Base-by-base conservation (phyloP, 2,888 invertebrate species). In the Chrysolina oricalcia region DNA sequence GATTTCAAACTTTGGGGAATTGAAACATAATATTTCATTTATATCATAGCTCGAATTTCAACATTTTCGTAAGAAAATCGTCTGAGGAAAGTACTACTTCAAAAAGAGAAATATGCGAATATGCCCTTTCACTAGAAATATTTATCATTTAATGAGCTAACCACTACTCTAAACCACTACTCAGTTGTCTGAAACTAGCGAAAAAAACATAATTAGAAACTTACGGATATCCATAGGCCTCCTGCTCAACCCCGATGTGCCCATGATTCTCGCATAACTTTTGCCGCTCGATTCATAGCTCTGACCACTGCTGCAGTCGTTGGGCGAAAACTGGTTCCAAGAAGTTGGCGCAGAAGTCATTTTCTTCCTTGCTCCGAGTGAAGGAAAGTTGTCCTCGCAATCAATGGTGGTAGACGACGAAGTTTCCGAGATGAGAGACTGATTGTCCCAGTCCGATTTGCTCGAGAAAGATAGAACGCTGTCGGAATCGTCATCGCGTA, bases 221-320 rank as follows among this genome's bases (percentile, higher is more conserved):
- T 78, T 73, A 80, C 80, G 80, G 53, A 75, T 69, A 70, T 75
- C 76, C 0, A 76, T 74, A 21, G 80, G 75, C 69, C 73, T 70
- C 50, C 41, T 67, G 53, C 76, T 77, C 21, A 72, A 65, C 13
- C 78, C 79, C 11, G 74, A 46, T 5, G 68, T 65, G 21, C 78
- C 76, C 41, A 70, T 75, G 11, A 78, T 78, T 15, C 78, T 76
- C 10, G 77, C 72, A 63, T 76, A 79, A 56, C 76, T 78, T 70
- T 41, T 76, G 19, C 40, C 41, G 43, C 35, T 67, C 48, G n/a
- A 17, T 66, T 66, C 35, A 35, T 35, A 35, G 8, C 35, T 23
- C 68, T 70, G 27, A 63, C 64, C 27, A 64, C 56, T 17, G 62
- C 50, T 10, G 70, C 4, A 64, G 21, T 76, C 76, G 21, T 63